Evolutionary conservation across 1,140 invertebrate genomes (phyloP).

Genomic region (Choristoneura fumiferana): DNA sequence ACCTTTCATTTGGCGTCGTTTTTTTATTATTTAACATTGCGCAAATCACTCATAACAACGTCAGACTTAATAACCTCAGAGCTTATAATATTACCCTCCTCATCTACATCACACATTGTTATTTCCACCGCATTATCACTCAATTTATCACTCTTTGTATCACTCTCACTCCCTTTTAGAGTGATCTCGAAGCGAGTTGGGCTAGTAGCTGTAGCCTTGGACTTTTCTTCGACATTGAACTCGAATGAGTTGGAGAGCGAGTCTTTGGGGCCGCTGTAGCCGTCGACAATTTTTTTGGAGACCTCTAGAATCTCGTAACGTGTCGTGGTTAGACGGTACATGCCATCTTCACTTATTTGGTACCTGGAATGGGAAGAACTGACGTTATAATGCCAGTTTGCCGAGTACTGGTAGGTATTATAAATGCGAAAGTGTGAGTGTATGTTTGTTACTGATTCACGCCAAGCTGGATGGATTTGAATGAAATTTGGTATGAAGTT

Average conservation of each 20-base stretch:
- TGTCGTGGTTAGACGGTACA: conserved; percentile 86
- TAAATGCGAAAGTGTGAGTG: no score
- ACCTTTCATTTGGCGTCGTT: no score
- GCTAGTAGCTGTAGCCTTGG: conserved; percentile 42
- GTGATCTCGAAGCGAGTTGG: conserved; percentile 52
- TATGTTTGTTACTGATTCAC: no score
- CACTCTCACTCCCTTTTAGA: conserved; percentile 31
- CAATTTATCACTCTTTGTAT: conserved; percentile 34
- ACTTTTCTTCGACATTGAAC: conserved; percentile 52
- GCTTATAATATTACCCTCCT: conserved; percentile 59
- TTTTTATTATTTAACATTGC: no score
- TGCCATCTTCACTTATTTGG: conserved; percentile 85
- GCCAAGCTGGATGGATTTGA: no score
- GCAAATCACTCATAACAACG: conserved; percentile 28
- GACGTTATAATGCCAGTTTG: background rate
- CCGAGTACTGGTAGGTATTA: no score
- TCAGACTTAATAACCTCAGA: conserved; percentile 48
- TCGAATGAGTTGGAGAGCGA: conserved; percentile 57
- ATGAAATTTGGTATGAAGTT: no score
- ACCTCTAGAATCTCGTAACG: conserved; percentile 89
- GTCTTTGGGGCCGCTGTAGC: conserved; percentile 58
- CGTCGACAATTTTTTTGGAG: conserved; percentile 80
- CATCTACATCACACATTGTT: conserved; percentile 63
- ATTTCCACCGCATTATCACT: conserved; percentile 47
- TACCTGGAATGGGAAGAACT: conserved; percentile 78